Base-by-base conservation (phyloP, 1,140 invertebrate genomes). In the Lucilia cuprina region DNA sequence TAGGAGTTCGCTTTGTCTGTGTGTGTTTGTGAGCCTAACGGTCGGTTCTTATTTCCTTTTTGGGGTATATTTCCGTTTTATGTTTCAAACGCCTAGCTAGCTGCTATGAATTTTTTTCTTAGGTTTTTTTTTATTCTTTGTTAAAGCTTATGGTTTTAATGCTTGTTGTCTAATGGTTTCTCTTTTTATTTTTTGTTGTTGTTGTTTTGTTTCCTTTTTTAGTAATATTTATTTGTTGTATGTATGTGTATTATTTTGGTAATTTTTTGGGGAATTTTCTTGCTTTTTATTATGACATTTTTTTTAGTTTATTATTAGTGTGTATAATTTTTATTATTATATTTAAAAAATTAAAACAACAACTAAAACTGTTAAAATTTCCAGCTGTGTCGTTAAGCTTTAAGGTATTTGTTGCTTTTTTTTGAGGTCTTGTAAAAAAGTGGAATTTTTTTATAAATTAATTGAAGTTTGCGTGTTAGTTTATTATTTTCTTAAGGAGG, bases 101-200 rank as follows among this genome's bases (percentile, higher is more conserved):
- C 21, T 70, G 65, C n/a, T 60, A 60, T 60, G 14, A 30, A 30
- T 60, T n/a, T 60, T 60, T 60, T 60, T 60, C 7, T 41, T 41
- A 41, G 2, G 41, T 70, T 70, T 21, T 19, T 30, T n/a, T 30
- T 30, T 2, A 1, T 30, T 30, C 25, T 30, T 30, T 30, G 25
- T 30, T 70, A 70, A 70, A 70, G 65, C 65, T 70, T 70, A 70
- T 70, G 65, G 65, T 70, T n/a, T n/a, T 70, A 21, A 70, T 70
- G 65, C 2, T 70, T 70, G 65, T 21, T 70, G n/a, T 70, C 65
- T 55, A 55, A 55, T 12, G 50, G 50, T 55, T 55, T 14, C 2
- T 55, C 12, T 55, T 55, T 55, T 14, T 13, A 12, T 5, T 55
- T 12, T 55, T 55, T 55, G 12, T 55, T 55, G 50, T 55, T 77